phyloP scores from a whole-genome alignment of 2,888 invertebrate genomes.

The Drosophila stalkeri region DNA sequence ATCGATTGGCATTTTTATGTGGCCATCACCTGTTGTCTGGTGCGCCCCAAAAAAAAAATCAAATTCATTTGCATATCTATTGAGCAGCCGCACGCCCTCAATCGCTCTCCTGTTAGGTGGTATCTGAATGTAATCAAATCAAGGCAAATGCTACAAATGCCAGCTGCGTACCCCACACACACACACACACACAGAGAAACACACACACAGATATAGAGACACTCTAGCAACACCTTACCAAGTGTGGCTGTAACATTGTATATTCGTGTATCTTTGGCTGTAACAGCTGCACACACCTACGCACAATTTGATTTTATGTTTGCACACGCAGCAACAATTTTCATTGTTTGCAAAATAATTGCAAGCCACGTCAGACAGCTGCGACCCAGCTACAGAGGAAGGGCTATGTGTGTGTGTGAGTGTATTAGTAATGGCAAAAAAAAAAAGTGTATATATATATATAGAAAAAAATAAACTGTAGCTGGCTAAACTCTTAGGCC shows the following conservation, averaged over 20 bases:
- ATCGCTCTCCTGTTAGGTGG: constrained; percentile 51
- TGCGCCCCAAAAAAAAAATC: constrained; percentile 12
- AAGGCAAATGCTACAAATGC: constrained; percentile 63
- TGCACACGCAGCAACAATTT: constrained; percentile 82
- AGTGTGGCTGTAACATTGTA: constrained; percentile 25
- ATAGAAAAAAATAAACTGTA: constrained; percentile 17
- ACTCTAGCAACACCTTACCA: not conserved
- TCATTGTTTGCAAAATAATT: constrained; percentile 84
- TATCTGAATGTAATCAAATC: constrained; percentile 70
- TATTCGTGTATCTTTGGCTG: constrained; percentile 24
- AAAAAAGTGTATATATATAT: not conserved
- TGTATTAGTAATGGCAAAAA: constrained; percentile 32
- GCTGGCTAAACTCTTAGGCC: constrained; percentile 34
- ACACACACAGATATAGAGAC: not conserved
- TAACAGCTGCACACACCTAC: constrained; percentile 57
- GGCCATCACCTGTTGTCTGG: constrained; percentile 70
- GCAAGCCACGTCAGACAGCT: constrained; percentile 81
- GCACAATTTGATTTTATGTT: constrained; percentile 78
- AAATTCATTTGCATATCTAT: constrained; percentile 69
- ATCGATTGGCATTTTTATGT: constrained; percentile 70
- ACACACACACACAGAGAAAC: not conserved
- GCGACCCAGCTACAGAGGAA: constrained; percentile 49
- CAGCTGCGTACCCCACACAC: constrained; percentile 59
- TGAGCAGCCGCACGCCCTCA: constrained; percentile 35
- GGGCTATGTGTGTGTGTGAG: not conserved